Evolutionary conservation across 2,797 vertebrate genomes (phyloP), one percentile per base, ranked within the genome.

Genomic region (Cryptoprocta ferox): DNA sequence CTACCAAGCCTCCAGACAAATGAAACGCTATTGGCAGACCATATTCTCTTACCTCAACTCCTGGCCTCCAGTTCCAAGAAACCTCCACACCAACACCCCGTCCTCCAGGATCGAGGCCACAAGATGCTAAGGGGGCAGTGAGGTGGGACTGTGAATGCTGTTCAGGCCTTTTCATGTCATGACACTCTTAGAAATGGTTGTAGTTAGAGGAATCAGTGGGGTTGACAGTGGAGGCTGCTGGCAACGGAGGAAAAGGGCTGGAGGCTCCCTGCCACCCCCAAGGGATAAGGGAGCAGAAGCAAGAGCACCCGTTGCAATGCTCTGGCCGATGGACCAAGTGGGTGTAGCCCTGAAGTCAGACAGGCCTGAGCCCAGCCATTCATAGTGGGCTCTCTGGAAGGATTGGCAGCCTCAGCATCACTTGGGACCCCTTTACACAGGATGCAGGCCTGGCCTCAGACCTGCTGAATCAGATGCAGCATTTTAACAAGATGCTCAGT

Each of bases 331-430:
- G 6, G 86, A 3, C 39, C 85, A 19, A 18, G 37, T 2, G 24
- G 28, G 21, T 37, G 11, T 15, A 48, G 42, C 56, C 48, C 66
- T 66, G 94, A 48, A 32, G 42, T 42, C 81, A 70, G 70, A 56
- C 53, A 84, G 59, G 66, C 42, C 79, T 9, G 76, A 82, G 84
- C 42, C 39, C 39, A 48, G 24, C 35, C 45, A 35, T n/a, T 53
- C 13, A 4, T 19, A 56, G 1, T 6, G 7, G 18, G n/a, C 35
- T 39, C 84, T 48, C 13, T 2, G 10, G 24, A 59, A 76, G 35
- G 6, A n/a, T 63, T 1, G 19, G 12, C 39, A 50, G 19, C n/a
- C 37, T 45, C 2, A 0, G 32, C 4, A 2, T n/a, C 65, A 32
- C 30, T 81, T 2, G 11, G 39, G 56, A 42, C 37, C 6, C 19